Base-by-base conservation (phyloP, 2,888 invertebrate genomes). In the Microplitis deprimator region DNA sequence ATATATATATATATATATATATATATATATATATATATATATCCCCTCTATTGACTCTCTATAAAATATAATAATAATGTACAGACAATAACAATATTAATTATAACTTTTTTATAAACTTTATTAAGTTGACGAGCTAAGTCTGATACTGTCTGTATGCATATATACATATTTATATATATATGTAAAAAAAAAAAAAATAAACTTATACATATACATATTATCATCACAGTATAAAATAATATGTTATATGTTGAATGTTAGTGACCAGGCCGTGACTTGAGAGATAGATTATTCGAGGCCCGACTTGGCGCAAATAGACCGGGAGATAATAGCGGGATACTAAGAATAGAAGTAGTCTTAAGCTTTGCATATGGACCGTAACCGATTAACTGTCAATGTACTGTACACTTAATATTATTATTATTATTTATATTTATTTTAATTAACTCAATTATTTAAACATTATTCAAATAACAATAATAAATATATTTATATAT, bases 261-360 rank as follows among this genome's bases (percentile, higher is more conserved):
- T 50, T 50, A 50, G 50, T 50, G 50, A 50, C 50, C 50, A 50
- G 50, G 50, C 50, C 17, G 69, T 62, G 29, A 69, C 59, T 75
- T 39, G 40, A 50, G 65, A 38, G 70, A 69, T 69, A 75, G 50
- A 50, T 50, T 50, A 50, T 68, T 70, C 75, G 62, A 69, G 65
- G 39, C 65, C 67, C 59, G 76, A 60, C 40, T 67, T 79, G 76
- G 80, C 77, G 73, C 78, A 79, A 85, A 85, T 83, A 84, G 82
- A 83, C 83, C 82, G 79, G 76, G 76, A 82, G 85, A 86, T 86
- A 86, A 85, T 83, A 81, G 79, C 82, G 82, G 83, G 82, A 82
- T 78, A 80, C 84, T 82, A 84, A 86, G 84, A 87, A 86, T 85
- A 86, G 85, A 85, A 81, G 83, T 71, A 40, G 82, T 67, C 59